These are phyloP conservation scores for Ladona fulva DNA, from an alignment of 1,140 invertebrate species.

Conservation along the genomic window DNA sequence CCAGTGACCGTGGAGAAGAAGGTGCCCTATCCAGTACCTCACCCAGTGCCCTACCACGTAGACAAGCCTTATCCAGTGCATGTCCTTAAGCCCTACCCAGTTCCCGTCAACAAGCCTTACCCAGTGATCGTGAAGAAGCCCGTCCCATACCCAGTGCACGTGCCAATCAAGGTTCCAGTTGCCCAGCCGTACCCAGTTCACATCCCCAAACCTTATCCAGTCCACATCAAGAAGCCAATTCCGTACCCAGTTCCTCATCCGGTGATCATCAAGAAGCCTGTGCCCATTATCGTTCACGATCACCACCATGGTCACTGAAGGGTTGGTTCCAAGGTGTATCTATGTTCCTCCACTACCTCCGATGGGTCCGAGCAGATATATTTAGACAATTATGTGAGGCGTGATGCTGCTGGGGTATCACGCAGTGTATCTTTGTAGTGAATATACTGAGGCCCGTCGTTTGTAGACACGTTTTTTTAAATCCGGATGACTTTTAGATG, in stretches of 20 bases:
- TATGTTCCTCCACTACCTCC: too few species aligned
- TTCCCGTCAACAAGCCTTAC: constrained; percentile 23
- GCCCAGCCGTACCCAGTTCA: constrained; percentile 25
- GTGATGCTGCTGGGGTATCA: too few species aligned
- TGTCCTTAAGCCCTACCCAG: constrained; percentile 16
- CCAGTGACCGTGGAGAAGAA: constrained; percentile 37
- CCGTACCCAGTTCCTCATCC: constrained; percentile 24
- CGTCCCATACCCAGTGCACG: constrained; percentile 25
- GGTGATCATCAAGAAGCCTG: constrained; percentile 17
- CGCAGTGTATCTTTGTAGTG: too few species aligned
- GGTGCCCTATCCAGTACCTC: constrained; percentile 27
- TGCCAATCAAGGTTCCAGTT: constrained; percentile 25
- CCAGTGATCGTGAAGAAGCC: neutral
- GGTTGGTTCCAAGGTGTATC: too few species aligned
- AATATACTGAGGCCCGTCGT: too few species aligned
- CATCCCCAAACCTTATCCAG: constrained; percentile 24
- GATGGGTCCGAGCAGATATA: too few species aligned
- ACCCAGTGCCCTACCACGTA: constrained; percentile 24
- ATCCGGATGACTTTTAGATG: too few species aligned
- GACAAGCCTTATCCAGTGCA: constrained; percentile 23
- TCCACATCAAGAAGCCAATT: constrained; percentile 20
- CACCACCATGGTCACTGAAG: neutral
- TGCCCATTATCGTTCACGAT: constrained; percentile 21
- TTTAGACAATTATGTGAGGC: too few species aligned
- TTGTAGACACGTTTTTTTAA: too few species aligned